phyloP scores from a whole-genome alignment of 2,888 invertebrate genomes.

The Coelinius sp. region DNA sequence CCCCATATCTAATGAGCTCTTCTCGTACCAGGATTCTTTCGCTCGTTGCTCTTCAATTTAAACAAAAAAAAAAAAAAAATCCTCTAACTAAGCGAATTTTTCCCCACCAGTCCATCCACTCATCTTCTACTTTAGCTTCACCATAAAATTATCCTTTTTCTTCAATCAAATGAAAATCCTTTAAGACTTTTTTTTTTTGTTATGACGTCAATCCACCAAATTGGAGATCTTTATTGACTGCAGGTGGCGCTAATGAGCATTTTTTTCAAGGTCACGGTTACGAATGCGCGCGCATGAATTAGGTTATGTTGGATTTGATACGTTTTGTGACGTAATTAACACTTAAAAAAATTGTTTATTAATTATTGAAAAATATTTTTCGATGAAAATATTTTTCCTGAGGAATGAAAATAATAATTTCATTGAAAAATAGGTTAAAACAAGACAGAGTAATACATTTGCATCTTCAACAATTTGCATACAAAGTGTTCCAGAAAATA shows the following conservation, averaged over 20 bases:
- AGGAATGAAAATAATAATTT: neutral
- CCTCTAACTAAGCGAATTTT: slow-evolving; percentile 23
- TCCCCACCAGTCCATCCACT: neutral
- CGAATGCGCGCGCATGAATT: too few species aligned
- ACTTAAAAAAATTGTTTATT: too few species aligned
- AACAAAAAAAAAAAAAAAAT: too few species aligned
- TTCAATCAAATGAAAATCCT: slow-evolving; percentile 4
- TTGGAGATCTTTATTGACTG: too few species aligned
- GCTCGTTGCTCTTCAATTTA: slow-evolving; percentile 20
- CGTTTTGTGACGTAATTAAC: too few species aligned
- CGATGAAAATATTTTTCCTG: too few species aligned
- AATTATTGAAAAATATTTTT: too few species aligned
- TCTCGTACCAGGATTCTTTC: neutral
- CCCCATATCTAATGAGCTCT: slow-evolving; percentile 27
- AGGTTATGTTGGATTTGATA: too few species aligned
- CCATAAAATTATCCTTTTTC: neutral
- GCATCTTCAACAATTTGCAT: neutral
- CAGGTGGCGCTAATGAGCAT: too few species aligned
- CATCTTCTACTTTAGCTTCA: neutral
- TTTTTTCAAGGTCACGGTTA: too few species aligned
- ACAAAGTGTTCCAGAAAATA: neutral
- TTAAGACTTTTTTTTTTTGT: neutral
- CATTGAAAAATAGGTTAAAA: neutral
- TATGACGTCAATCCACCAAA: too few species aligned
- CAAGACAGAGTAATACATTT: too few species aligned